These are phyloP conservation scores for Aspidoscelis tigris DNA, from an alignment of 2,113 vertebrate genomes.

Conservation along the genomic window DNA sequence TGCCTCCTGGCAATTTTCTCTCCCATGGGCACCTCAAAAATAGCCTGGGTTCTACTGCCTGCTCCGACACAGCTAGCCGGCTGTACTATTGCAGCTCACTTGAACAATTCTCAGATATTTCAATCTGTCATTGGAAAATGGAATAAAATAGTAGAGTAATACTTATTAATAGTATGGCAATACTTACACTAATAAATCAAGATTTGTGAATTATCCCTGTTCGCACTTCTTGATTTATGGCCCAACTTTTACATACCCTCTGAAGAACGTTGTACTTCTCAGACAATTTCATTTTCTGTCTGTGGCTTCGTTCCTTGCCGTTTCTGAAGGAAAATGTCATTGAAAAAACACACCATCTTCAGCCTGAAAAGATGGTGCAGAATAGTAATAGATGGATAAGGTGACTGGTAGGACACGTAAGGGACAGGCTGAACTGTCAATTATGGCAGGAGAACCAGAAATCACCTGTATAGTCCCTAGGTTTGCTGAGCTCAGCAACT, in stretches of 20 bases:
- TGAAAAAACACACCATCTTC: constrained; percentile 22
- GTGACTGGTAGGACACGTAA: constrained; percentile 28
- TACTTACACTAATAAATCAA: constrained; percentile 30
- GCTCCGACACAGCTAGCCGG: neutral
- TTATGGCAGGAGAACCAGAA: constrained; percentile 4
- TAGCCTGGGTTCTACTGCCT: neutral
- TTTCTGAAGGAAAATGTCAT: constrained; percentile 42
- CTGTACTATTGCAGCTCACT: constrained; percentile 31
- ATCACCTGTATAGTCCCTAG: constrained; percentile 2
- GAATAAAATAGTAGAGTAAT: constrained; percentile 48
- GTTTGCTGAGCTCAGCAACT: neutral
- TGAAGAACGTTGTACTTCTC: neutral
- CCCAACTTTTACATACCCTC: constrained; percentile 18
- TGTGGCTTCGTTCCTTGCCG: constrained; percentile 35
- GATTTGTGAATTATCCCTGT: constrained; percentile 33
- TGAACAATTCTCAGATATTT: constrained; percentile 36
- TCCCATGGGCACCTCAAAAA: neutral
- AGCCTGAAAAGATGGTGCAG: constrained; percentile 17
- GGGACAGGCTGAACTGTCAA: constrained; percentile 1
- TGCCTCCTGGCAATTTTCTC: neutral
- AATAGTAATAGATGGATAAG: constrained; percentile 35
- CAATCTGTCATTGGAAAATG: constrained; percentile 42
- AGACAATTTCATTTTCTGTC: constrained; percentile 19
- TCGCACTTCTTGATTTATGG: constrained; percentile 45
- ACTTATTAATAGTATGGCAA: constrained; percentile 41